These are phyloP conservation scores for Sebastes nivosus DNA, from an alignment of 2,797 vertebrate genomes.

Conservation along the genomic window DNA sequence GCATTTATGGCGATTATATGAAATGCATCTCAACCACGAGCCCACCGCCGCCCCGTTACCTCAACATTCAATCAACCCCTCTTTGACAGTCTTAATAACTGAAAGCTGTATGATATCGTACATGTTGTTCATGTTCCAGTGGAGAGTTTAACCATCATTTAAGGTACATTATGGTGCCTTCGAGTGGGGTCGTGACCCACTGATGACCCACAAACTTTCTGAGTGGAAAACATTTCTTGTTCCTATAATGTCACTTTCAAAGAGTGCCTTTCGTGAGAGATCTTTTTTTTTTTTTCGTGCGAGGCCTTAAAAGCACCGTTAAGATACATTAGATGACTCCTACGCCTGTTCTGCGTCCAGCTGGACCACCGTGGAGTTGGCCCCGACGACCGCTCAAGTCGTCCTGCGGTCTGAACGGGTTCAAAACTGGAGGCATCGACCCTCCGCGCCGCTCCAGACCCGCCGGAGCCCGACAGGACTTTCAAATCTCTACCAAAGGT, in stretches of 20 bases:
- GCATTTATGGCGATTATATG: neutral
- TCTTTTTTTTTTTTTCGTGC: neutral
- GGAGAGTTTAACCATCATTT: neutral
- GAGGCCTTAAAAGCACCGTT: conserved; percentile 1
- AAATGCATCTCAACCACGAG: neutral
- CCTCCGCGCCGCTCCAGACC: conserved; percentile 52
- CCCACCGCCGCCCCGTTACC: neutral
- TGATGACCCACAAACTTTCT: neutral
- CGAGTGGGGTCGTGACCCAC: neutral
- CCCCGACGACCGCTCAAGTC: conserved; percentile 2
- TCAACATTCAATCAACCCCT: neutral
- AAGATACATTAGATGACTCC: conserved; percentile 17
- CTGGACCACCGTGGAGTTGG: conserved; percentile 65
- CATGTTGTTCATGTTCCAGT: neutral
- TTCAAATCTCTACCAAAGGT: conserved; percentile 31
- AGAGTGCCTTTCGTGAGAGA: neutral
- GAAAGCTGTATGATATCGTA: neutral
- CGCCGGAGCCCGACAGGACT: conserved; percentile 43
- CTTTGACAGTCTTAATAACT: neutral
- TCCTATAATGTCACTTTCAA: neutral
- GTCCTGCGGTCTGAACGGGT: conserved; percentile 36
- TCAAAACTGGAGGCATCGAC: conserved; percentile 9
- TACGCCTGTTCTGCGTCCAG: conserved; percentile 17
- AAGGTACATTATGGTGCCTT: neutral
- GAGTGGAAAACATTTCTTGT: neutral